A percentile compares a stretch with the other conserved stretches of the same genome.
These are phyloP conservation scores for Protonemura montana DNA, from an alignment of 2,888 invertebrate genomes.

Conservation along the genomic window DNA sequence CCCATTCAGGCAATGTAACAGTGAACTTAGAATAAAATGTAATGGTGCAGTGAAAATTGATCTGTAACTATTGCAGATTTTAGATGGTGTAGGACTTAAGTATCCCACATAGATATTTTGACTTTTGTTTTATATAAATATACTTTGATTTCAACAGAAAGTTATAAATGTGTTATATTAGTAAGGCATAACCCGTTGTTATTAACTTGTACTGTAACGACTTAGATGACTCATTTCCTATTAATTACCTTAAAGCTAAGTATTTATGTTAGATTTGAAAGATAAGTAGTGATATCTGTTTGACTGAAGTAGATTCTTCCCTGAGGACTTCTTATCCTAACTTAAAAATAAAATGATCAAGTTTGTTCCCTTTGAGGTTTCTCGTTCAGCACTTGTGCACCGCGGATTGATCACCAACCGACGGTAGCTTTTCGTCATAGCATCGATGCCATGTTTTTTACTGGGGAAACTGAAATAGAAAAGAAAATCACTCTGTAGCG, in stretches of 20 bases:
- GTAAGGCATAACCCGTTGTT: conserved; percentile 50
- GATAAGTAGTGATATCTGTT: background rate
- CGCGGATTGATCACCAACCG: background rate
- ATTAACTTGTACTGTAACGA: conserved; percentile 48
- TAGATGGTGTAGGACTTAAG: background rate
- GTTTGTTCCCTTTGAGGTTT: background rate
- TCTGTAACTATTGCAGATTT: conserved; percentile 18
- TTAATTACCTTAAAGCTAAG: background rate
- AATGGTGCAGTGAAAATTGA: conserved; percentile 23
- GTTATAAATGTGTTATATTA: conserved; percentile 34
- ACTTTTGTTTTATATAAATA: conserved; percentile 30
- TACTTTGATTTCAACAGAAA: conserved; percentile 30
- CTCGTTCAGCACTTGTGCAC: conserved; percentile 1
- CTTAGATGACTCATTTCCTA: conserved; percentile 16
- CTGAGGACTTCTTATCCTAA: conserved; percentile 46
- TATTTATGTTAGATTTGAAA: background rate
- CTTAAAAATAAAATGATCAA: background rate
- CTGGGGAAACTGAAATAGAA: background rate
- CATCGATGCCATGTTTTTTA: background rate
- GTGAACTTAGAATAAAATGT: background rate
- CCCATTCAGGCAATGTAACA: background rate
- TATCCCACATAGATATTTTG: background rate
- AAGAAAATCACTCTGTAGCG: background rate
- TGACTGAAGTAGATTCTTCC: conserved; percentile 45
- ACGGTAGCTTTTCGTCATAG: background rate